Percentiles rank a stretch among this genome's conserved stretches.
These are phyloP conservation scores for Lottia gigantea DNA, from an alignment of 2,888 invertebrate species.

Conservation along the genomic window DNA sequence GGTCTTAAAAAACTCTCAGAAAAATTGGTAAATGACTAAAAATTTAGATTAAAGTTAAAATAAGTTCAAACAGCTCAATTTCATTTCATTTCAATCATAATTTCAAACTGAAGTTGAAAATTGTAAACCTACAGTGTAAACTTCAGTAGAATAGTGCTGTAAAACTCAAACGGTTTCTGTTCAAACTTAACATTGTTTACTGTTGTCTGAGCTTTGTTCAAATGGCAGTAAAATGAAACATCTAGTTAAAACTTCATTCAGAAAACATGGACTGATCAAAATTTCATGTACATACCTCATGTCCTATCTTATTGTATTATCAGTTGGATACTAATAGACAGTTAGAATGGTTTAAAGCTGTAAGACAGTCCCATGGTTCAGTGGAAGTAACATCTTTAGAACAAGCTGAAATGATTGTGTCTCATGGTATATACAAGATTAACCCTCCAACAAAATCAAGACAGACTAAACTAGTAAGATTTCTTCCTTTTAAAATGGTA, in stretches of 20 bases:
- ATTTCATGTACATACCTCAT: no score
- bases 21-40: constrained; percentile 46
- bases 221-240: no score
- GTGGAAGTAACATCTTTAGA: constrained; percentile 57
- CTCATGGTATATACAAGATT: constrained; percentile 47
- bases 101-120: no score
- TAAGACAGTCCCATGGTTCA: constrained; percentile 57
- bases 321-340: constrained; percentile 44
- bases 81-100: no score
- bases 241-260: no score
- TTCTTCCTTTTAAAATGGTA: background rate
- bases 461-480: background rate
- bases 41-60: background rate
- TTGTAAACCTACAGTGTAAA: no score
- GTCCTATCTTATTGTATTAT: background rate
- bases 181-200: no score
- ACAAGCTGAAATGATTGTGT: constrained; percentile 55
- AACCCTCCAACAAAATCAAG: constrained; percentile 23
- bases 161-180: no score
- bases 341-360: constrained; percentile 54
- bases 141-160: no score
- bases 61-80: no score
- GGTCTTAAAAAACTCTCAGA: constrained; percentile 39
- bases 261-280: no score
- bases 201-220: no score